These are phyloP conservation scores for Carassius gibelio DNA, from an alignment of 2,113 vertebrate genomes.

Conservation along the genomic window DNA sequence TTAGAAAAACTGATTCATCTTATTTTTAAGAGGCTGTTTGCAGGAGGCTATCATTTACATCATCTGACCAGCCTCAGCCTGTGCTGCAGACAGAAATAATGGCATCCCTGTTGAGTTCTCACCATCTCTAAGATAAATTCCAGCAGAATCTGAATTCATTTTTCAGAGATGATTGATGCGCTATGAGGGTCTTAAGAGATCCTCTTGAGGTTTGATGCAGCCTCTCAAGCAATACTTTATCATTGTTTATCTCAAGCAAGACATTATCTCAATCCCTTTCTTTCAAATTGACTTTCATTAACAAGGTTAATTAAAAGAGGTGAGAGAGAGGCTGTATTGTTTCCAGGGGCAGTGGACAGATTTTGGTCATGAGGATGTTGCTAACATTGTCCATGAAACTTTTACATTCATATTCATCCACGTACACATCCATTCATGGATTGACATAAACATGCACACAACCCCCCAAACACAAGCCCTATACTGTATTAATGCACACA, in stretches of 20 bases:
- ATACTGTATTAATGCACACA: background rate
- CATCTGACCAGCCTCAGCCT: conserved; percentile 38
- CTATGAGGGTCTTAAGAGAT: background rate
- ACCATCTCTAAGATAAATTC: conserved; percentile 54
- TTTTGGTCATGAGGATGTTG: no score
- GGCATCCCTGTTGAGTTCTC: conserved; percentile 66
- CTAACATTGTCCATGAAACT: no score
- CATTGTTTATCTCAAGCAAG: no score
- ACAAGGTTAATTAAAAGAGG: no score
- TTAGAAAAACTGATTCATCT: conserved; percentile 16
- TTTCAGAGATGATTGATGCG: conserved; percentile 35
- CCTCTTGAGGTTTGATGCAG: no score
- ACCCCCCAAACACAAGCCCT: background rate
- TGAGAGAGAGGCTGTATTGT: no score
- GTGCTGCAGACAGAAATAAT: conserved; percentile 60
- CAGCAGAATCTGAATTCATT: conserved; percentile 46
- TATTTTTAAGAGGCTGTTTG: conserved; percentile 31
- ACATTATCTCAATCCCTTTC: no score
- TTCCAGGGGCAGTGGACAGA: no score
- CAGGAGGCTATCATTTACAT: conserved; percentile 56
- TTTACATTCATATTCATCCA: no score
- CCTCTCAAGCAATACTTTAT: no score
- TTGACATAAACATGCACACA: background rate
- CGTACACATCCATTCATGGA: no score
- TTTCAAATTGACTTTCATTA: no score